Conservation (phyloP, 2,113 vertebrate genomes). For the Clinocottus analis region DNA sequence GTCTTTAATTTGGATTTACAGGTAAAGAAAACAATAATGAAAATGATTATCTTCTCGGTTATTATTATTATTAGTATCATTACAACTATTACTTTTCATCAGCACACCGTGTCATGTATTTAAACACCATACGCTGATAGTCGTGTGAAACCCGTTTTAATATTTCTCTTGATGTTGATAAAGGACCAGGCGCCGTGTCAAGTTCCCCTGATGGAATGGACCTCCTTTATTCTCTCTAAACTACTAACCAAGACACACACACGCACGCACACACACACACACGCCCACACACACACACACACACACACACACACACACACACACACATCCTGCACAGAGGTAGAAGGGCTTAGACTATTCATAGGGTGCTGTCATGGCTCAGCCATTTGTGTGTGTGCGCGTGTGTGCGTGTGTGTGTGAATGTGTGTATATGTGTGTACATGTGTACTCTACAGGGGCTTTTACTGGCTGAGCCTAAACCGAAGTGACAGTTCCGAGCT, state of each 20-base stretch:
- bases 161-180: constrained; percentile 31
- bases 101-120: constrained; percentile 16
- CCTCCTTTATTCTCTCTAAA: constrained; percentile 9
- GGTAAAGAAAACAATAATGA: neutral
- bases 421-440: constrained; percentile 36
- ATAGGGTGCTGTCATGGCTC: constrained; percentile 31
- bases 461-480: constrained; percentile 67
- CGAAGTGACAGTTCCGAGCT: constrained; percentile 61
- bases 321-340: constrained; percentile 30
- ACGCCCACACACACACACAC: constrained; percentile 22
- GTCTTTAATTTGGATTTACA: neutral
- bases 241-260: constrained; percentile 14
- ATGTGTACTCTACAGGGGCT: constrained; percentile 36
- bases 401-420: constrained; percentile 27
- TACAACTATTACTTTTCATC: constrained; percentile 16
- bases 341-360: constrained; percentile 53
- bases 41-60: neutral
- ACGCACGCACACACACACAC: constrained; percentile 9
- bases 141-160: constrained; percentile 36
- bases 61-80: neutral
- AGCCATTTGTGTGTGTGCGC: constrained; percentile 40
- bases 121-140: neutral
- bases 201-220: constrained; percentile 42
- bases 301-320: constrained; percentile 18
- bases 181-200: constrained; percentile 58